phyloP scores from a whole-genome alignment of 2,113 vertebrate genomes.

The Melanocharis versteri region DNA sequence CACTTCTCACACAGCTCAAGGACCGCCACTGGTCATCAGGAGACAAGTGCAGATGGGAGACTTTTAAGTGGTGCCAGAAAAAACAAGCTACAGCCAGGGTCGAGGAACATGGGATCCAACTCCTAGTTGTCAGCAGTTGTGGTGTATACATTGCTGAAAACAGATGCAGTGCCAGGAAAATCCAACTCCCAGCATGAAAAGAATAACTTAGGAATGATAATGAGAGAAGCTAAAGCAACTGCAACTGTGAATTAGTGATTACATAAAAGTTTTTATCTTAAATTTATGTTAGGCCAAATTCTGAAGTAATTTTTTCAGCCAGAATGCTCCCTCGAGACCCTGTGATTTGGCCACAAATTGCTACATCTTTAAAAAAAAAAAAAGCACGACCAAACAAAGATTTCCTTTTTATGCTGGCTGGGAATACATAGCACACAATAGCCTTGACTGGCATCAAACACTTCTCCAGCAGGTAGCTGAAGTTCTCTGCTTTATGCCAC shows the following conservation, averaged over 20 bases:
- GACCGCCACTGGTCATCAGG: not conserved
- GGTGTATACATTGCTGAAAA: constrained; percentile 48
- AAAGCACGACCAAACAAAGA: not conserved
- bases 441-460: not conserved
- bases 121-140: constrained; percentile 59
- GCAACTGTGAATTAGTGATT: not conserved
- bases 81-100: constrained; percentile 50
- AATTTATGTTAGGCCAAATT: constrained; percentile 18
- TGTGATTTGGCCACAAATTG: not conserved
- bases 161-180: constrained; percentile 60
- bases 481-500: not conserved
- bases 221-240: constrained; percentile 21
- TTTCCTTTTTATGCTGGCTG: not conserved
- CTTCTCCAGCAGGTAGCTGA: not conserved
- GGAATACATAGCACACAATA: not conserved
- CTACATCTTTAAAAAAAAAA: not conserved
- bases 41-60: constrained; percentile 15
- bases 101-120: constrained; percentile 46
- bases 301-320: not conserved
- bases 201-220: constrained; percentile 51
- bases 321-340: not conserved
- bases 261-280: constrained; percentile 24
- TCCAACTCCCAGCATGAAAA: constrained; percentile 50
- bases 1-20: constrained; percentile 16
- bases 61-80: constrained; percentile 49